phyloP scores from a whole-genome alignment of 2,797 vertebrate genomes.

The Falco rusticolus region DNA sequence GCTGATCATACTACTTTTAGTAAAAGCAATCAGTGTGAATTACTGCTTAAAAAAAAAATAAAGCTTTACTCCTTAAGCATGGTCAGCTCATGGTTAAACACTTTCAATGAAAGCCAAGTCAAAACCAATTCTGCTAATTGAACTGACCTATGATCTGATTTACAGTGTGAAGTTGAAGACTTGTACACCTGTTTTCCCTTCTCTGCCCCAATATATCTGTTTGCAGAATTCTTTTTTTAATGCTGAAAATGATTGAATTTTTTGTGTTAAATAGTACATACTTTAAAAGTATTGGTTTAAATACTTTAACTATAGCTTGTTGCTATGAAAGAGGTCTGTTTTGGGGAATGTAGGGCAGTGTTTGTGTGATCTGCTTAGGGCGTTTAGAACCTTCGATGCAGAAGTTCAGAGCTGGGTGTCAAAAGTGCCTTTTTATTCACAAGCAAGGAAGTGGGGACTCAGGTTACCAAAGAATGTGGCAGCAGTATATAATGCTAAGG shows the following conservation, averaged over 20 bases:
- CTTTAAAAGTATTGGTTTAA: not conserved
- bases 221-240: not conserved
- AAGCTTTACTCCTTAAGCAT: not conserved
- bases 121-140: not conserved
- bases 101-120: not conserved
- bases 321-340: not conserved
- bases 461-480: not conserved
- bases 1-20: not conserved
- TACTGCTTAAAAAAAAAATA: not conserved
- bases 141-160: not conserved
- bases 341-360: not conserved
- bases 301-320: not conserved
- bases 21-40: not conserved
- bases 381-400: not conserved
- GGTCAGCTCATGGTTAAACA: not conserved
- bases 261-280: not conserved
- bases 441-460: not conserved
- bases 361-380: not conserved
- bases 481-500: not conserved
- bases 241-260: not conserved
- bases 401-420: not conserved
- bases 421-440: not conserved
- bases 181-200: not conserved
- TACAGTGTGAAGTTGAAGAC: not conserved
- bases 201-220: not conserved